Conservation (phyloP, 2,888 invertebrate species). For the Griposia aprilina region DNA sequence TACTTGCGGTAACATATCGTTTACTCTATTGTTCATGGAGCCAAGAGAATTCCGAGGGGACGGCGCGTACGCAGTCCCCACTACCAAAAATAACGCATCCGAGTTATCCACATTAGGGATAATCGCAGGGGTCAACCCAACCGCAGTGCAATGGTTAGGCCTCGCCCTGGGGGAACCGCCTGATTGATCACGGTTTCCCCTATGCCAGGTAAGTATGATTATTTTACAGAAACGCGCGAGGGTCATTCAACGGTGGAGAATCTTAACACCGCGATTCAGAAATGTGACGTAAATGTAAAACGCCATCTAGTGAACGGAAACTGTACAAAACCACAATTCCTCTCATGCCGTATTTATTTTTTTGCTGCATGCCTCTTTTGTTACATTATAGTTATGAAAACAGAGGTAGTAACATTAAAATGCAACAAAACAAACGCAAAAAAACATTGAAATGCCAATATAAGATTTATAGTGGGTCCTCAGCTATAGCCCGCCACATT, state of each 20-base stretch:
- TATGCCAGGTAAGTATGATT: slow-evolving; percentile 16
- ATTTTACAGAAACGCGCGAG: not conserved
- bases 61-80: slow-evolving; percentile 1
- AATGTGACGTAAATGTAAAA: slow-evolving; percentile 9
- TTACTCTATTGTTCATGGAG: too few relatives aligned
- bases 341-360: not conserved
- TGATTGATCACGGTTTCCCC: slow-evolving; percentile 2
- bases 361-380: not conserved
- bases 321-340: not conserved
- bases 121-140: slow-evolving; percentile 1
- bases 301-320: not conserved
- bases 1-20: too few relatives aligned
- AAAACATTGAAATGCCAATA: not conserved
- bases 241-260: not conserved
- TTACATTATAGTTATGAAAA: not conserved
- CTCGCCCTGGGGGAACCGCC: too few relatives aligned
- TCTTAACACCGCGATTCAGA: slow-evolving; percentile 2
- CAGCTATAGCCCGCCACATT: too few relatives aligned
- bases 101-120: slow-evolving; percentile 7
- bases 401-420: not conserved
- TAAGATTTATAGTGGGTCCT: too few relatives aligned
- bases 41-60: too few relatives aligned
- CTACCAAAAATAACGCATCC: slow-evolving; percentile 6
- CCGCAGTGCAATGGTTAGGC: too few relatives aligned
- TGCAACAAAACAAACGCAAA: not conserved